phyloP scores from a whole-genome alignment of 2,888 invertebrate genomes.

The Ephialtes manifestator region DNA sequence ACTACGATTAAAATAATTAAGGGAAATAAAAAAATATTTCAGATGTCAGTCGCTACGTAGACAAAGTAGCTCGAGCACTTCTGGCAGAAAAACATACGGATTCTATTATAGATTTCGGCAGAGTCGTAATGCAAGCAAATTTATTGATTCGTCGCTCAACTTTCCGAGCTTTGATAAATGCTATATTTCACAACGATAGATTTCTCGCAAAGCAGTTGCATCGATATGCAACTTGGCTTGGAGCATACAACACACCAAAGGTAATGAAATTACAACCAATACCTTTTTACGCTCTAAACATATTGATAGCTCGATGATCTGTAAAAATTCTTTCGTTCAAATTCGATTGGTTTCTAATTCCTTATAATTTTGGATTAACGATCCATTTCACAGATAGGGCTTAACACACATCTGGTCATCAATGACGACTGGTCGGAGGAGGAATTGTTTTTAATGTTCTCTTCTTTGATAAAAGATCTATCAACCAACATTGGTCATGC shows the following conservation, averaged over 20 bases:
- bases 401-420: constrained; percentile 71
- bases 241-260: constrained; percentile 74
- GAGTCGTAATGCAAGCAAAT: constrained; percentile 72
- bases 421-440: constrained; percentile 77
- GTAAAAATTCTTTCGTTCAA: not conserved
- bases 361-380: not conserved
- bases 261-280: constrained; percentile 66
- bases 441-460: constrained; percentile 77
- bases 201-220: constrained; percentile 76
- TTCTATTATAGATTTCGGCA: constrained; percentile 65
- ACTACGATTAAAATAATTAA: not conserved
- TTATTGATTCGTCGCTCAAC: constrained; percentile 69
- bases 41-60: constrained; percentile 74
- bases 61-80: constrained; percentile 72
- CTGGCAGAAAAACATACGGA: constrained; percentile 65
- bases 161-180: constrained; percentile 73
- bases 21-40: constrained; percentile 50
- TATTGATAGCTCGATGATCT: not conserved
- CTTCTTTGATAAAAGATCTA: constrained; percentile 73
- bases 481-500: constrained; percentile 73
- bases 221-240: constrained; percentile 75
- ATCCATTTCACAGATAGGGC: constrained; percentile 47
- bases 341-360: not conserved
- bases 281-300: too few relatives aligned
- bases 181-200: constrained; percentile 72